Evolutionary conservation across 2,888 invertebrate species (phyloP).

Genomic region (Dryadula phaetusa): DNA sequence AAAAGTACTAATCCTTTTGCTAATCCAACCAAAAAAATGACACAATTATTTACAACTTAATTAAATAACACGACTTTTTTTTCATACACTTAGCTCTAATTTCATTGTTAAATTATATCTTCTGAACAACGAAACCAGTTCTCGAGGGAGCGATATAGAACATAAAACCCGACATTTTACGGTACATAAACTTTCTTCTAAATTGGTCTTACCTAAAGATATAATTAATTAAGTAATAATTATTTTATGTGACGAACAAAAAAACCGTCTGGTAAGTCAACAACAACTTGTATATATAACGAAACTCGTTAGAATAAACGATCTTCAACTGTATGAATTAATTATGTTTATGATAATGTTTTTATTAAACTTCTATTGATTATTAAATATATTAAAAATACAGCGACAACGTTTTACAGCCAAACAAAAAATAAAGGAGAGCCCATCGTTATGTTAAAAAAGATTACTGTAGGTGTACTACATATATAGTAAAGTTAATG

Average conservation of each 20-base stretch:
- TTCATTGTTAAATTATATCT: constrained; percentile 4
- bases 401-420: no score
- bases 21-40: not conserved
- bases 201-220: constrained; percentile 21
- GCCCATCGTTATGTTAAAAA: no score
- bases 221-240: constrained; percentile 13
- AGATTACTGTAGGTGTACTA: no score
- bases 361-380: not conserved
- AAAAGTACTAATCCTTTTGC: no score
- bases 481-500: no score
- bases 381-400: no score
- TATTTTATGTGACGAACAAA: not conserved
- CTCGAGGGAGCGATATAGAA: constrained; percentile 22
- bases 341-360: not conserved
- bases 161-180: constrained; percentile 24
- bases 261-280: not conserved
- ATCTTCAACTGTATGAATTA: not conserved
- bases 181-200: constrained; percentile 21
- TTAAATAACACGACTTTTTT: not conserved
- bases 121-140: constrained; percentile 11
- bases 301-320: not conserved
- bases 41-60: not conserved
- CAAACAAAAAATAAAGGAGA: no score
- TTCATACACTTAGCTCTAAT: constrained; percentile 5
- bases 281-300: not conserved